Evolutionary conservation across 2,113 vertebrate species (phyloP).

Genomic region (Isichthys henryi): DNA sequence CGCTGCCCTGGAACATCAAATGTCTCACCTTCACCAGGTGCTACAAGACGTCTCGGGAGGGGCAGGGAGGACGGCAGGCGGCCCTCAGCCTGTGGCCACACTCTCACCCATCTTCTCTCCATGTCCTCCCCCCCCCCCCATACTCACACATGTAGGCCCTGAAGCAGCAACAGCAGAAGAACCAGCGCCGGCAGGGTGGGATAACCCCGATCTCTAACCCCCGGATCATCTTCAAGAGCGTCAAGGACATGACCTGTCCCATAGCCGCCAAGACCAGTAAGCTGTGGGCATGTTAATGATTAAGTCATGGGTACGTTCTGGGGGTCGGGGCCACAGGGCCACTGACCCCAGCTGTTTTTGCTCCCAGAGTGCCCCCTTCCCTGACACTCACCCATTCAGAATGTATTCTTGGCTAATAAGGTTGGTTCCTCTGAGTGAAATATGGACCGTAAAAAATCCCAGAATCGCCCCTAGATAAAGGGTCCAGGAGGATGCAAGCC

Average conservation of each 20-base stretch:
- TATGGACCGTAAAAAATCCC: not conserved
- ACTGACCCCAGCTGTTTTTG: not conserved
- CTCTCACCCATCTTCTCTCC: not conserved
- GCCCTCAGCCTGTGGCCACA: not conserved
- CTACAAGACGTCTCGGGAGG: not conserved
- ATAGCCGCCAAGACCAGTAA: constrained; percentile 65
- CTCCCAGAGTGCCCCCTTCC: not conserved
- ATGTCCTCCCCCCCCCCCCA: not conserved
- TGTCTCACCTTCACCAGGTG: constrained; percentile 20
- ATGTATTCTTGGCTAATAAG: not conserved
- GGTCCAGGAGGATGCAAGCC: not conserved
- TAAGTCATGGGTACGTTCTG: not conserved
- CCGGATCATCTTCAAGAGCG: constrained; percentile 75
- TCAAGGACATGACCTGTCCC: constrained; percentile 67
- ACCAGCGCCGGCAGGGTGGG: constrained; percentile 75
- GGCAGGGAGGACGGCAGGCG: not conserved
- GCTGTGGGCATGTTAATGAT: constrained; percentile 13
- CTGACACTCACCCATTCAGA: not conserved
- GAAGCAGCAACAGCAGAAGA: constrained; percentile 87
- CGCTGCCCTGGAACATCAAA: not conserved
- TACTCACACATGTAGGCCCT: constrained; percentile 64
- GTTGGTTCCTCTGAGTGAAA: not conserved
- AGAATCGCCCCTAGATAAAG: not conserved
- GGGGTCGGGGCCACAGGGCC: not conserved
- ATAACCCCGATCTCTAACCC: constrained; percentile 69